These are phyloP conservation scores for Heptranchias perlo DNA, from an alignment of 2,113 vertebrate genomes.

Conservation along the genomic window DNA sequence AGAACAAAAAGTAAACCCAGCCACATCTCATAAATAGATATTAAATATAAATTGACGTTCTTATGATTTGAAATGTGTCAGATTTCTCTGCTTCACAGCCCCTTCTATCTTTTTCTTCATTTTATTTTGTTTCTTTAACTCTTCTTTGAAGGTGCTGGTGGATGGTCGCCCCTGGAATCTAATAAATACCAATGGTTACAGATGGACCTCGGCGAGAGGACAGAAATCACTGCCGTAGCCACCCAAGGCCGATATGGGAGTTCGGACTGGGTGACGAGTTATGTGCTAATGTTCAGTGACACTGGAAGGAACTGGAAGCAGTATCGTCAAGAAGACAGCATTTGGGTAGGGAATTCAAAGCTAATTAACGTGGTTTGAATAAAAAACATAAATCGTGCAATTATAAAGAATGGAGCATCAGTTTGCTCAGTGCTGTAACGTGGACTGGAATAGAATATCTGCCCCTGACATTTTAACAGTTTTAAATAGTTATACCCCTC, in stretches of 20 bases:
- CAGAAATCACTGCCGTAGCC: constrained; percentile 73
- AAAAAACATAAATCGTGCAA: neutral
- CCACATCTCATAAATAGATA: neutral
- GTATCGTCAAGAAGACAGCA: constrained; percentile 80
- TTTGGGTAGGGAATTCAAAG: constrained; percentile 63
- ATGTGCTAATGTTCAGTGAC: constrained; percentile 84
- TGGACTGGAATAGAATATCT: neutral
- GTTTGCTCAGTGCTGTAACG: neutral
- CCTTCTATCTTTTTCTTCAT: constrained; percentile 30
- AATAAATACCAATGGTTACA: constrained; percentile 87
- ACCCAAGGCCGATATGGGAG: constrained; percentile 89
- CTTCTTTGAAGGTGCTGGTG: constrained; percentile 75
- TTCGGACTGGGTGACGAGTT: constrained; percentile 83
- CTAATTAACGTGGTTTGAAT: neutral
- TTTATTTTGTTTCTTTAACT: constrained; percentile 21
- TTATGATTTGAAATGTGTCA: neutral
- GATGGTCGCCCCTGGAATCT: constrained; percentile 82
- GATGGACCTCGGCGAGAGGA: constrained; percentile 78
- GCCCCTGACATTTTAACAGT: neutral
- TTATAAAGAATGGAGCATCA: neutral
- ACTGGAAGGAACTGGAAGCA: constrained; percentile 86
- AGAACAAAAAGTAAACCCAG: neutral
- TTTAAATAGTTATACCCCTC: neutral
- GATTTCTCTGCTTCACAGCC: neutral
- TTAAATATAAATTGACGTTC: neutral